phyloP scores from a whole-genome alignment of 2,888 invertebrate species.

The Corbicula japonica region DNA sequence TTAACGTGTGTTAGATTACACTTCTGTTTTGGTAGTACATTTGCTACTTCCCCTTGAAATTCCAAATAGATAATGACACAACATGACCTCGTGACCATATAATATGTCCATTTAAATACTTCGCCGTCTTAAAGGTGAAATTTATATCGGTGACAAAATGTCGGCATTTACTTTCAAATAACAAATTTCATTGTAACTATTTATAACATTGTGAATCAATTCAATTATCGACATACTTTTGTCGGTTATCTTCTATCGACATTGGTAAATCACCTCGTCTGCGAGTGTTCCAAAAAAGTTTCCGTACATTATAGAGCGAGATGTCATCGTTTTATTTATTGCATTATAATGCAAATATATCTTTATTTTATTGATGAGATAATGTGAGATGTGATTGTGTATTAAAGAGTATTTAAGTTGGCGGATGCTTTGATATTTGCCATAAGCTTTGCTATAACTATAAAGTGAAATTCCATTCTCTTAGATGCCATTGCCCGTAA shows the following conservation, averaged over 20 bases:
- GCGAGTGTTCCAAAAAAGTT: not conserved
- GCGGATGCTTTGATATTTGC: not conserved
- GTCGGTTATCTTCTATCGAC: not conserved
- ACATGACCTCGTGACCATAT: not conserved
- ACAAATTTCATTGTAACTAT: not conserved
- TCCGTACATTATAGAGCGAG: not conserved
- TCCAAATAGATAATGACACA: not conserved
- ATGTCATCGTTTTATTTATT: not conserved
- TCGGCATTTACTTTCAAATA: not conserved
- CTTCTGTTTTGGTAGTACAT: not conserved
- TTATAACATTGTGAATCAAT: not conserved
- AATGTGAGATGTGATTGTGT: not conserved
- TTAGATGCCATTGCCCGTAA: not conserved
- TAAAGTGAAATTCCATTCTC: not conserved
- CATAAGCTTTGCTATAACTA: not conserved
- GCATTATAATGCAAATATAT: slow-evolving; percentile 1
- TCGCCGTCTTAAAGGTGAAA: not conserved
- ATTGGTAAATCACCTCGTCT: not conserved
- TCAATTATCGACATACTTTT: not conserved
- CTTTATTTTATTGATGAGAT: not conserved
- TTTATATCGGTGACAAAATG: not conserved
- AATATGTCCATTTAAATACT: not conserved
- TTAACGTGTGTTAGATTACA: not conserved
- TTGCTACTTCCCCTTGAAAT: not conserved
- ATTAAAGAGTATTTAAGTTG: not conserved